Percentiles rank a stretch among this genome's conserved stretches.
phyloP scores from a whole-genome alignment of 2,888 invertebrate species.

The Hydriomena furcata region DNA sequence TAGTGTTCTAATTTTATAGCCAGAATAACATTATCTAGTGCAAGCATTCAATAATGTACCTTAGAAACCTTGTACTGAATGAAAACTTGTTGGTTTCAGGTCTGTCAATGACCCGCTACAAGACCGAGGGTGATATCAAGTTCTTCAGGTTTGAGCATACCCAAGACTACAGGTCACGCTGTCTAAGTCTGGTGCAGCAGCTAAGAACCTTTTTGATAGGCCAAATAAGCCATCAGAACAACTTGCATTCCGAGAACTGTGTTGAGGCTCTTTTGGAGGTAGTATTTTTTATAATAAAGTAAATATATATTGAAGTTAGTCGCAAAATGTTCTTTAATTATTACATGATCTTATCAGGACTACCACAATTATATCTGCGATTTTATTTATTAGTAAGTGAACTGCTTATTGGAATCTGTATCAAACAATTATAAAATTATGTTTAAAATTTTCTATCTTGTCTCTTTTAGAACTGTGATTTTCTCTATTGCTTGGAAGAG shows the following conservation, averaged over 20 bases:
- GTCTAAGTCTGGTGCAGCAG: background rate
- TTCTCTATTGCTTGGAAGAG: constrained; percentile 51
- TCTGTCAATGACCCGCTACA: constrained; percentile 17
- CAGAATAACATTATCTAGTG: no score
- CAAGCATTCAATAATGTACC: no score
- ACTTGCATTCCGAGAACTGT: background rate
- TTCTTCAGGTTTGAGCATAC: constrained; percentile 26
- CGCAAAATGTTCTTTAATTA: no score
- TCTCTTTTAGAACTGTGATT: constrained; percentile 49
- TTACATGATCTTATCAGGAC: no score
- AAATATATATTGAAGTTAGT: background rate
- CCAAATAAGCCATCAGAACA: background rate
- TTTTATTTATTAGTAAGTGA: no score
- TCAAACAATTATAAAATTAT: no score
- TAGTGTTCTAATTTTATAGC: no score
- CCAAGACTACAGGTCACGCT: constrained; percentile 9
- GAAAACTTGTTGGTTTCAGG: constrained; percentile 16
- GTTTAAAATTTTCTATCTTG: background rate
- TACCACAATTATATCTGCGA: no score
- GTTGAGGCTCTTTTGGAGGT: constrained; percentile 59
- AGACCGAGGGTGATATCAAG: constrained; percentile 12
- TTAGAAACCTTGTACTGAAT: no score
- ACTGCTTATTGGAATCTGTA: no score
- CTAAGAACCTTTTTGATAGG: background rate
- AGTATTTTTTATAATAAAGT: background rate